These are phyloP conservation scores for Saguinus imperator DNA, from an alignment of 2,113 vertebrate genomes.

Conservation along the genomic window DNA sequence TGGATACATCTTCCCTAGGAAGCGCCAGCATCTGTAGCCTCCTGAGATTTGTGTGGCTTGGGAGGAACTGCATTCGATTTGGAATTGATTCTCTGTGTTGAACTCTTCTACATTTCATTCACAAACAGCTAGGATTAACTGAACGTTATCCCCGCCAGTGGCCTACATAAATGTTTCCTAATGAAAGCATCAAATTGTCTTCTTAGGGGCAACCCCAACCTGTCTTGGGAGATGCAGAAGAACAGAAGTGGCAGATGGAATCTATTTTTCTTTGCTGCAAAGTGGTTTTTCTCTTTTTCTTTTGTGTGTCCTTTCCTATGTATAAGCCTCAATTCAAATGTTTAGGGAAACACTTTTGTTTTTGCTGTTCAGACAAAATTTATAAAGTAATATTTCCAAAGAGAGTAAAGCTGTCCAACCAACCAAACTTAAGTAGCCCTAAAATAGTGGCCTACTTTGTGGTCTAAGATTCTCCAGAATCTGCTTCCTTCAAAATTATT, in stretches of 20 bases:
- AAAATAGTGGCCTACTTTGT: not conserved
- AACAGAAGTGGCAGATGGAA: constrained; percentile 12
- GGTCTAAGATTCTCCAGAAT: not conserved
- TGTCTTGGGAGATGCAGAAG: constrained; percentile 22
- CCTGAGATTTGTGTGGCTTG: not conserved
- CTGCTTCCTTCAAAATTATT: not conserved
- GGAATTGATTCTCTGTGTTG: constrained; percentile 15
- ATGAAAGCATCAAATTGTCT: constrained; percentile 51
- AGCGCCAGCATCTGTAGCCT: constrained; percentile 63
- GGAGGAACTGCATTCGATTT: not conserved
- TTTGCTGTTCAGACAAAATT: constrained; percentile 25
- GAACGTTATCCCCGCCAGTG: constrained; percentile 45
- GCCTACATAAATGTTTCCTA: constrained; percentile 62
- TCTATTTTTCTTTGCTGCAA: not conserved
- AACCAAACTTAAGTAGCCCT: not conserved
- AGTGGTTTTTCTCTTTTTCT: not conserved
- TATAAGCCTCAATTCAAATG: not conserved
- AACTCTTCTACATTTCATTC: constrained; percentile 74
- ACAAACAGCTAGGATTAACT: constrained; percentile 71
- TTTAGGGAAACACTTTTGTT: not conserved
- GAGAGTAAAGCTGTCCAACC: not conserved
- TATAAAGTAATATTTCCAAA: not conserved
- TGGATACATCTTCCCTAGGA: not conserved
- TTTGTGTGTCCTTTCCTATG: not conserved
- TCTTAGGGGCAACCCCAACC: constrained; percentile 43